phyloP scores from a whole-genome alignment of 1,140 invertebrate species.

The Cydia pomonella region DNA sequence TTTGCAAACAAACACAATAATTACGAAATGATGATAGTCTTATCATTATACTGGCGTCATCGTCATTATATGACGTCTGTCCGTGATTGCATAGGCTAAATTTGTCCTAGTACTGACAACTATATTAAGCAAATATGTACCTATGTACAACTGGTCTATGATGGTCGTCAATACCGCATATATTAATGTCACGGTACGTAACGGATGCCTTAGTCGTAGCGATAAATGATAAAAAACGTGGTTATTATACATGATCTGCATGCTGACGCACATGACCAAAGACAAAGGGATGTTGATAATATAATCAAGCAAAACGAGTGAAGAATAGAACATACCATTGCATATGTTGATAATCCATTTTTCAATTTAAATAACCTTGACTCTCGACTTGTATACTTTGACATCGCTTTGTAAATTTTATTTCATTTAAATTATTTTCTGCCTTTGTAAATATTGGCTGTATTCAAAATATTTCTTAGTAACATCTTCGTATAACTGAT shows the following conservation, averaged over 20 bases:
- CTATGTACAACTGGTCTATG: background rate
- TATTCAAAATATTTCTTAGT: too few relatives aligned
- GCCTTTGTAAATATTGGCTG: too few relatives aligned
- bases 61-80: constrained; percentile 26
- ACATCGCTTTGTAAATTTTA: too few relatives aligned
- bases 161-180: background rate
- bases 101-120: background rate
- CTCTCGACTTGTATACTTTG: too few relatives aligned
- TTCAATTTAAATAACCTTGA: too few relatives aligned
- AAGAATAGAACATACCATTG: too few relatives aligned
- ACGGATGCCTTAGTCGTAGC: background rate
- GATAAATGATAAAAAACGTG: constrained; percentile 18
- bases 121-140: background rate
- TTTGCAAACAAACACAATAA: constrained; percentile 33
- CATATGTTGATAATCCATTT: too few relatives aligned
- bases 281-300: background rate
- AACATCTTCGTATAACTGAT: too few relatives aligned
- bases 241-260: background rate
- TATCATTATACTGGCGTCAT: constrained; percentile 18
- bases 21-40: constrained; percentile 27
- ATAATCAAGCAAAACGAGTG: background rate
- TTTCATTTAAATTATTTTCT: too few relatives aligned
- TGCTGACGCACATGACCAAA: background rate
- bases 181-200: background rate
- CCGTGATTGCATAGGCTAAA: constrained; percentile 4